Conservation (phyloP, 2,113 vertebrate genomes). For the Pitta sordida region DNA sequence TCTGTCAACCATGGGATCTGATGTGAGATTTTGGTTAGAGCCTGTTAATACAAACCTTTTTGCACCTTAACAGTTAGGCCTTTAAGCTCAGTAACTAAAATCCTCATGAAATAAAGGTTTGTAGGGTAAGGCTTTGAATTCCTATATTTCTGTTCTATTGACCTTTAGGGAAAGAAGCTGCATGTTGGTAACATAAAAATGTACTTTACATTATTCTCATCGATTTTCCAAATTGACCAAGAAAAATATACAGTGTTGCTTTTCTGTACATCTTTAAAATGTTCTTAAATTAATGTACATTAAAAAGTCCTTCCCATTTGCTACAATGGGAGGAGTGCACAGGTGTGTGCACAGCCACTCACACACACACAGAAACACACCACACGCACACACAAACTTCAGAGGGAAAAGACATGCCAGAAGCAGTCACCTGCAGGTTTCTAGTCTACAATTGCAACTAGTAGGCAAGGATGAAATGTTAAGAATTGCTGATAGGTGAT, state of each 20-base stretch:
- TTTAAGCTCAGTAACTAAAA: neutral
- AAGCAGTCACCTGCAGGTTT: neutral
- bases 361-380: neutral
- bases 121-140: constrained; percentile 26
- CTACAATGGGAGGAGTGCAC: constrained; percentile 13
- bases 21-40: neutral
- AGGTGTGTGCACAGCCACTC: constrained; percentile 8
- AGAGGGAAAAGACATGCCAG: constrained; percentile 21
- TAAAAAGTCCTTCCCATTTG: constrained; percentile 25
- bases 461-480: neutral
- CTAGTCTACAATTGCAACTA: neutral
- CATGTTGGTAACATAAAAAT: constrained; percentile 7
- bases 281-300: constrained; percentile 53
- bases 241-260: constrained; percentile 61
- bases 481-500: neutral
- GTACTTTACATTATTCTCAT: constrained; percentile 49
- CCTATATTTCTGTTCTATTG: neutral
- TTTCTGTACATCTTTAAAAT: constrained; percentile 59
- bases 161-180: constrained; percentile 38
- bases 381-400: neutral
- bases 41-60: neutral
- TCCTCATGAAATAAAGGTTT: constrained; percentile 24
- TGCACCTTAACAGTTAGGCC: neutral
- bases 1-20: neutral
- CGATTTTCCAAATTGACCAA: constrained; percentile 52